These are phyloP conservation scores for Ailuropoda melanoleuca DNA, from an alignment of 2,113 vertebrate genomes.

Conservation along the genomic window DNA sequence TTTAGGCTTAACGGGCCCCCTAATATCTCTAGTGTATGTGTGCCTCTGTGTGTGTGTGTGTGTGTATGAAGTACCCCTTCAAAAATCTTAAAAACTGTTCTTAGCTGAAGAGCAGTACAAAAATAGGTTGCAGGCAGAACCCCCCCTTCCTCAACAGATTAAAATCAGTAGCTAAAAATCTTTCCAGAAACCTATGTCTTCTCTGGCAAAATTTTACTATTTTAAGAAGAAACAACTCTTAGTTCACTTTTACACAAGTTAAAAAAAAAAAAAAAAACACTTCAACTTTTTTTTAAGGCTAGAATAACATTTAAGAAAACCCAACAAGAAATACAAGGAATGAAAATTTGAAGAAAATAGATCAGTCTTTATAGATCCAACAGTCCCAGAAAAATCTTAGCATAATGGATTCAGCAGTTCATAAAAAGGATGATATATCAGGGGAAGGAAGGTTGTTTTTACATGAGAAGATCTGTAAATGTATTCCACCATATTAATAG, in stretches of 20 bases:
- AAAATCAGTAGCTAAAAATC: neutral
- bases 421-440: neutral
- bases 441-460: neutral
- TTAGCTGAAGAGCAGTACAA: neutral
- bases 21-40: neutral
- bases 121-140: neutral
- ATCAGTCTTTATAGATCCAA: neutral
- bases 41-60: neutral
- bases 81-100: neutral
- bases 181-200: neutral
- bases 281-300: neutral
- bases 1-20: neutral
- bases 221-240: neutral
- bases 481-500: neutral
- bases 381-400: neutral
- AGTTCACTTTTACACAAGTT: constrained; percentile 1
- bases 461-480: neutral
- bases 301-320: neutral
- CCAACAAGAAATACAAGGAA: neutral
- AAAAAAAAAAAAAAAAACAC: neutral
- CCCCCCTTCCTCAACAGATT: neutral
- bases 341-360: neutral
- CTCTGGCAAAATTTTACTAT: neutral
- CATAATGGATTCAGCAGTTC: neutral
- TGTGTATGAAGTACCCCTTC: neutral